Conservation (phyloP, 2,888 invertebrate species). For the Diarsia brunnea region DNA sequence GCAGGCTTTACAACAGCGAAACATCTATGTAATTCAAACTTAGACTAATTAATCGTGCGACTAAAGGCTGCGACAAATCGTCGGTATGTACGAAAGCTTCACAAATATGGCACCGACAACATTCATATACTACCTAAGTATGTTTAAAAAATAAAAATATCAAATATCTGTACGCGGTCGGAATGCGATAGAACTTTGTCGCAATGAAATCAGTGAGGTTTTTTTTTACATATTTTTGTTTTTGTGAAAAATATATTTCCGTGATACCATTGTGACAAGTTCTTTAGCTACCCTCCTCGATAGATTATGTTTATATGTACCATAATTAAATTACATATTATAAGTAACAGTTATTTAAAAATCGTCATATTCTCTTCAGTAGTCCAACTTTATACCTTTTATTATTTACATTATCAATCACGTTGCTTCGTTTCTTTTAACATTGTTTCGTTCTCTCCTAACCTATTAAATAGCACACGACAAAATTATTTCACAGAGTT, state of each 20-base stretch:
- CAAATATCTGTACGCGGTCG: conserved; percentile 39
- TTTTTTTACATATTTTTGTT: conserved; percentile 34
- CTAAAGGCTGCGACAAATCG: conserved; percentile 47
- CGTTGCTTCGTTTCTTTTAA: conserved; percentile 86
- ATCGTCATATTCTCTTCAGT: conserved; percentile 66
- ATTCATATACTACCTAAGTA: conserved; percentile 66
- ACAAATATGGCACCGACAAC: conserved; percentile 46
- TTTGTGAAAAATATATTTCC: conserved; percentile 46
- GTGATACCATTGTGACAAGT: conserved; percentile 26
- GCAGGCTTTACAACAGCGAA: conserved; percentile 32
- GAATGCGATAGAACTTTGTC: conserved; percentile 37
- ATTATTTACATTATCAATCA: conserved; percentile 83
- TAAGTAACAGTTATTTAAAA: conserved; percentile 71
- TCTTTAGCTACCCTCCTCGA: conserved; percentile 34
- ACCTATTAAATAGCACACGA: conserved; percentile 72
- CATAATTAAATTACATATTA: conserved; percentile 66
- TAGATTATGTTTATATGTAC: conserved; percentile 54
- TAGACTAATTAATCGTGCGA: conserved; percentile 60
- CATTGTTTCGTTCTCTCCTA: conserved; percentile 86
- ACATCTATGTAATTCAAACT: conserved; percentile 42
- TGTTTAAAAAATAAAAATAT: conserved; percentile 67
- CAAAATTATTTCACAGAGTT: conserved; percentile 61
- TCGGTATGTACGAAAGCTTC: conserved; percentile 9
- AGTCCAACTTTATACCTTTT: conserved; percentile 73
- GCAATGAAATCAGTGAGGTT: conserved; percentile 23